Conservation (phyloP, 2,797 vertebrate species). For the Paedocypris micromegethes region DNA sequence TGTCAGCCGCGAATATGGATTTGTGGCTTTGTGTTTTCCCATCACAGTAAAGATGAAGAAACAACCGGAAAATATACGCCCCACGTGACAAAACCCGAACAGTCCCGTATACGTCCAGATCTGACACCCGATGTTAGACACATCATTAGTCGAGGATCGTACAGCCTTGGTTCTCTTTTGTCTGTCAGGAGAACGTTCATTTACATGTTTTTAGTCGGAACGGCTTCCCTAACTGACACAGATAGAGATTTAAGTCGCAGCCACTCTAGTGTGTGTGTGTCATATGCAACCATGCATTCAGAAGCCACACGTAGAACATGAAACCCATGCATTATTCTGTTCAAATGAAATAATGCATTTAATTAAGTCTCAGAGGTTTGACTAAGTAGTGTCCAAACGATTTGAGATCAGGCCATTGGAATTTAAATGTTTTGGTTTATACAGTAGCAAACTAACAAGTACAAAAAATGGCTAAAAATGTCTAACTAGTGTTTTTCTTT, state of each 20-base stretch:
- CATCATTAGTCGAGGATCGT: slow-evolving; percentile 17
- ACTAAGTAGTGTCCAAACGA: no score
- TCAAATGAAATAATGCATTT: no score
- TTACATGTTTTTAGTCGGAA: slow-evolving; percentile 14
- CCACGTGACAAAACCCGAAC: slow-evolving; percentile 14
- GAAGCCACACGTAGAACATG: no score
- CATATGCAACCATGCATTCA: no score
- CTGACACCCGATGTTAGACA: neutral
- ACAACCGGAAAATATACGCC: slow-evolving; percentile 7
- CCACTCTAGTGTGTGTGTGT: slow-evolving; percentile 9
- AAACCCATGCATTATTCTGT: no score
- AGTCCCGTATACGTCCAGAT: slow-evolving; percentile 10
- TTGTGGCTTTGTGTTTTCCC: slow-evolving; percentile 18
- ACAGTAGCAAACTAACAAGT: no score
- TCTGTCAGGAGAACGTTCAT: slow-evolving; percentile 6
- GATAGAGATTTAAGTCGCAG: neutral
- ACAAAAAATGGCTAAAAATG: no score
- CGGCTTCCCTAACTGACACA: neutral
- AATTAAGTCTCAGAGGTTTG: no score
- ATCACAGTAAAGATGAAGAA: slow-evolving; percentile 17
- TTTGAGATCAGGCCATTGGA: no score
- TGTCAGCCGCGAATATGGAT: slow-evolving; percentile 28
- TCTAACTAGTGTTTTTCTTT: no score
- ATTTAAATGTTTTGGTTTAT: no score
- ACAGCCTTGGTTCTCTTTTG: slow-evolving; percentile 14